Evolutionary conservation across 2,888 invertebrate genomes (phyloP).

Genomic region (Metacarcinus magister): DNA sequence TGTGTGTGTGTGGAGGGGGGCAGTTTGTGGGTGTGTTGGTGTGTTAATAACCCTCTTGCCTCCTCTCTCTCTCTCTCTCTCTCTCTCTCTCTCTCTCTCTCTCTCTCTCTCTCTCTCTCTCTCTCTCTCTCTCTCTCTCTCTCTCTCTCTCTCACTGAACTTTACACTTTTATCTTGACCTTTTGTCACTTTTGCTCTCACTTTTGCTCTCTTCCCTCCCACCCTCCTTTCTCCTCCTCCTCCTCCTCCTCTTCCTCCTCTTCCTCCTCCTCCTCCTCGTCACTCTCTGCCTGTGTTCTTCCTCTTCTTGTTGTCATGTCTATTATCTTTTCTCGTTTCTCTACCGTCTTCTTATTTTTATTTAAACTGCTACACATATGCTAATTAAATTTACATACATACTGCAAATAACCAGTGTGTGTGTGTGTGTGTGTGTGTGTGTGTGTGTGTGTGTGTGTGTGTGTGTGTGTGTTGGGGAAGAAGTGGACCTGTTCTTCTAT

Average conservation of each 20-base stretch:
- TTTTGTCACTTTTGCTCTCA: background rate
- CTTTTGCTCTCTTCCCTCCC: too few relatives aligned
- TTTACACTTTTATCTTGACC: background rate
- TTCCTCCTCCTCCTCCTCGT: slow-evolving; percentile 14
- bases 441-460: slow-evolving; percentile 35
- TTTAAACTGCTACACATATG: background rate
- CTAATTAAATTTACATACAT: too few relatives aligned
- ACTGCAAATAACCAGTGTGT: background rate
- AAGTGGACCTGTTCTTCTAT: background rate
- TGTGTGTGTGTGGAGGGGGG: background rate
- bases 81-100: slow-evolving; percentile 33
- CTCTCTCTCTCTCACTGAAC: background rate
- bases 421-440: slow-evolving; percentile 26
- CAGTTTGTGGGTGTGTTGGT: background rate
- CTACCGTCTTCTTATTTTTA: background rate
- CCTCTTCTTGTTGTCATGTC: background rate
- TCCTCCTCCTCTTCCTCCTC: background rate
- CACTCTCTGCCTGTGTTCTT: background rate
- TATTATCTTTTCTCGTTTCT: background rate
- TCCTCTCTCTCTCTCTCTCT: background rate
- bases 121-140: slow-evolving; percentile 51
- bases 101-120: background rate
- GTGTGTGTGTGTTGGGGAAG: background rate
- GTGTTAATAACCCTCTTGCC: background rate
- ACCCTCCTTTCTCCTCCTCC: background rate